Evolutionary conservation across 1,140 invertebrate genomes (phyloP), one percentile per base, ranked within the genome.

Genomic region (Hyphantria cunea): DNA sequence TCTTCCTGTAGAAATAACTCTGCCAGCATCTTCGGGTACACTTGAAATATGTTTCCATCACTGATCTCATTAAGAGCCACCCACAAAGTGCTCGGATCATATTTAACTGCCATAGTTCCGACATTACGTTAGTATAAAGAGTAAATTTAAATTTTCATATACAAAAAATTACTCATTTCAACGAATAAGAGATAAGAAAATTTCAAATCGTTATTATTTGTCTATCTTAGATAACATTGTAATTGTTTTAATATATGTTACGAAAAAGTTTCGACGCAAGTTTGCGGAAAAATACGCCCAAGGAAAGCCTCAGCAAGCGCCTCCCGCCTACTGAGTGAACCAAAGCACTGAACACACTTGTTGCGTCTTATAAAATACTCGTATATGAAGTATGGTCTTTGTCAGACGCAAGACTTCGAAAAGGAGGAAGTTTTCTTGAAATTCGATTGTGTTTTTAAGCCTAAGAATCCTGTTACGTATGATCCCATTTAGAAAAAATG

Each of bases 11-110:
- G 66, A 25, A 92, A 78, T n/a, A 92, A 74, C 48, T 91, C 76
- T 3, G 86, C 84, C 60, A 92, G 65, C 0, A 93, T 55, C 61
- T 89, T 84, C 0, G 92, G 89, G 52, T 92, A 90, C 0, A 92
- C 82, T 13, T 81, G 82, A 64, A 92, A 92, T 4, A 92, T 71
- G 70, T 92, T 92, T 0, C 90, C 86, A 15, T 92, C 91, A 11
- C 84, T 86, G 31, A 84, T 76, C 45, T 91, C 82, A 70, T 81
- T 92, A 51, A 93, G 76, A 39, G 90, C 92, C 11, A 92, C 88
- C 91, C 91, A 92, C 32, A 92, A 60, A 11, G 86, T 72, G 64
- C 92, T 91, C n/a, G 83, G 68, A 63, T 90, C 80, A 64, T 86
- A 84, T 55, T 78, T 80, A 0, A 62, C 56, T n/a, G 72, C 49